Conservation (phyloP, 2,888 invertebrate genomes). For the Serripes groenlandicus region DNA sequence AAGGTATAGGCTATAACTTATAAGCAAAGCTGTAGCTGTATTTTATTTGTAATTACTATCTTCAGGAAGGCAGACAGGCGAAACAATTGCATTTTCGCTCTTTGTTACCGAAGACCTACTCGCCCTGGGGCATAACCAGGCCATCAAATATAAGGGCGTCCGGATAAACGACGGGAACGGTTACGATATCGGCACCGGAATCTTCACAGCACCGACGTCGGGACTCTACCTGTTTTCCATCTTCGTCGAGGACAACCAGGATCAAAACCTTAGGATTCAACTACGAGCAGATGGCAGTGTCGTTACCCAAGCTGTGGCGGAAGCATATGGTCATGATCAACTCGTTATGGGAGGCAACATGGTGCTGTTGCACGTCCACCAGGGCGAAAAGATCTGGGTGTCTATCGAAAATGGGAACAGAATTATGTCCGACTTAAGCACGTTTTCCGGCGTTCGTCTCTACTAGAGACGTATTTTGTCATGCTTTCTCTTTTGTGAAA, state of each 20-base stretch:
- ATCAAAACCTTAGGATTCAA: background rate
- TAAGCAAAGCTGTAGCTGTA: too few species aligned
- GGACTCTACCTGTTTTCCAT: constrained; percentile 1
- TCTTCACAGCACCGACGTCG: background rate
- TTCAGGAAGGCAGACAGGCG: background rate
- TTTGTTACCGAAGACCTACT: background rate
- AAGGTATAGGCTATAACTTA: too few species aligned
- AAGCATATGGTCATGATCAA: background rate
- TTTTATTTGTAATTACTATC: background rate
- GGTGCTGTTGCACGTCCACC: background rate
- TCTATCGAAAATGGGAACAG: background rate
- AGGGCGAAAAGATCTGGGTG: background rate
- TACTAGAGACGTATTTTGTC: too few species aligned
- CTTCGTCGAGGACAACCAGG: background rate
- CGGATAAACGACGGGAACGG: background rate
- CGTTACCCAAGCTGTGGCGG: background rate
- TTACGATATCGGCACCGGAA: constrained; percentile 1
- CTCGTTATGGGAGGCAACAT: background rate
- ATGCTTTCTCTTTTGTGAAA: too few species aligned
- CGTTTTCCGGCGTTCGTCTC: background rate
- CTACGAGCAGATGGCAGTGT: background rate
- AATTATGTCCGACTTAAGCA: background rate
- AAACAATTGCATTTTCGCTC: background rate
- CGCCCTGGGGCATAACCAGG: background rate
- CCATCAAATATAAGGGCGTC: constrained; percentile 2